These are phyloP conservation scores for Ammodytes dubius DNA, from an alignment of 2,113 vertebrate species.

Conservation along the genomic window DNA sequence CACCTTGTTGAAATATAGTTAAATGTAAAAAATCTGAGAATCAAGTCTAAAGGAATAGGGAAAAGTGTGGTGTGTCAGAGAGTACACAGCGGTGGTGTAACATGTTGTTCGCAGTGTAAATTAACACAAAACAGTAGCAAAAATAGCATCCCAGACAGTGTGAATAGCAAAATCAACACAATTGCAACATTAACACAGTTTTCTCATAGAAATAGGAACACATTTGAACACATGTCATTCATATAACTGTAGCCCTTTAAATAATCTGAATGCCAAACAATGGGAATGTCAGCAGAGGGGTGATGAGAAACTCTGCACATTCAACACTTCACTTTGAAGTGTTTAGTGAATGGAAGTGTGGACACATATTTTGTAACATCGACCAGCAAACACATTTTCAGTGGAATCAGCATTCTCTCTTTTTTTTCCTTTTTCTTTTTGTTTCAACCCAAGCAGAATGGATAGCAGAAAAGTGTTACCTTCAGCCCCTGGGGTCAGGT, in stretches of 20 bases:
- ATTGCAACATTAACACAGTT: constrained; percentile 20
- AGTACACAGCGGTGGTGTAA: constrained; percentile 37
- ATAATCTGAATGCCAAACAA: constrained; percentile 84
- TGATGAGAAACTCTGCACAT: constrained; percentile 84
- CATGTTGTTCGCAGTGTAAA: neutral
- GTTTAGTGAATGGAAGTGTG: constrained; percentile 71
- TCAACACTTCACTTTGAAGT: constrained; percentile 79
- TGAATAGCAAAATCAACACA: constrained; percentile 52
- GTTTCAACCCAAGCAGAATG: constrained; percentile 72
- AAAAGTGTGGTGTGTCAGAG: constrained; percentile 10
- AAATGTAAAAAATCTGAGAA: constrained; percentile 4
- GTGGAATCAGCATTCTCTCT: constrained; percentile 49
- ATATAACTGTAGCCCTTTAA: constrained; percentile 37
- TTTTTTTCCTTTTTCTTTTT: constrained; percentile 9
- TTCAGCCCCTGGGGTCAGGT: constrained; percentile 78
- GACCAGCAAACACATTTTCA: constrained; percentile 71
- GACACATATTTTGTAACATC: constrained; percentile 71
- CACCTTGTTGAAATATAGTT: neutral
- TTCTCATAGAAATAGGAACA: constrained; percentile 22
- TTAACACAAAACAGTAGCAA: constrained; percentile 31
- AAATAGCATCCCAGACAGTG: constrained; percentile 23
- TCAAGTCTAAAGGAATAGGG: neutral
- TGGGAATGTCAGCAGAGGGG: constrained; percentile 86
- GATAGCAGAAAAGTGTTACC: constrained; percentile 85
- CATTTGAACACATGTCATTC: neutral